phyloP scores from a whole-genome alignment of 2,113 vertebrate genomes.

The Rousettus leschenaultii region DNA sequence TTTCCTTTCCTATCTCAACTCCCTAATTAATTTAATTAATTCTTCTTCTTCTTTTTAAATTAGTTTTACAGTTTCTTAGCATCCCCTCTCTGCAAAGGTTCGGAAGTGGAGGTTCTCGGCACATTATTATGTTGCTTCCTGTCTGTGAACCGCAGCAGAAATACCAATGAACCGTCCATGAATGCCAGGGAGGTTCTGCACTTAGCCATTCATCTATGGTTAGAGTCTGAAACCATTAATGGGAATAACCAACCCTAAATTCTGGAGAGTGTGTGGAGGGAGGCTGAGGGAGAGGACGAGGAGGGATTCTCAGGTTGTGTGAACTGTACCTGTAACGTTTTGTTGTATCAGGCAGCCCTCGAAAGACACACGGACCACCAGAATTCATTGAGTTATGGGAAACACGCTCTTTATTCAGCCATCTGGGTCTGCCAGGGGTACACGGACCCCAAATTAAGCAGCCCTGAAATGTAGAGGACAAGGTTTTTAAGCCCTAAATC shows the following conservation, averaged over 20 bases:
- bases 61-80: not conserved
- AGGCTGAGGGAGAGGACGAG: not conserved
- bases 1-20: too few species aligned
- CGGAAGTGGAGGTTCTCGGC: not conserved
- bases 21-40: not conserved
- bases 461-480: too few species aligned
- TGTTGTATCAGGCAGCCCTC: too few species aligned
- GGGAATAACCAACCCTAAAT: not conserved
- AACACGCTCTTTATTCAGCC: too few species aligned
- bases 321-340: not conserved
- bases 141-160: not conserved
- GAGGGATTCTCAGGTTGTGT: not conserved
- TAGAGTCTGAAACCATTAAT: not conserved
- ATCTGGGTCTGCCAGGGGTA: too few species aligned
- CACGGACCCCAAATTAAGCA: too few species aligned
- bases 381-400: too few species aligned
- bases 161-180: not conserved
- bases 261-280: not conserved
- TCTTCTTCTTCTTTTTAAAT: not conserved
- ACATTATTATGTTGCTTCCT: fast-evolving
- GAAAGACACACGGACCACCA: too few species aligned
- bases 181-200: not conserved
- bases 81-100: not conserved
- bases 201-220: not conserved
- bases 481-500: too few species aligned